Conservation (phyloP, 2,113 vertebrate species). For the Sarotherodon lohbergeri region DNA sequence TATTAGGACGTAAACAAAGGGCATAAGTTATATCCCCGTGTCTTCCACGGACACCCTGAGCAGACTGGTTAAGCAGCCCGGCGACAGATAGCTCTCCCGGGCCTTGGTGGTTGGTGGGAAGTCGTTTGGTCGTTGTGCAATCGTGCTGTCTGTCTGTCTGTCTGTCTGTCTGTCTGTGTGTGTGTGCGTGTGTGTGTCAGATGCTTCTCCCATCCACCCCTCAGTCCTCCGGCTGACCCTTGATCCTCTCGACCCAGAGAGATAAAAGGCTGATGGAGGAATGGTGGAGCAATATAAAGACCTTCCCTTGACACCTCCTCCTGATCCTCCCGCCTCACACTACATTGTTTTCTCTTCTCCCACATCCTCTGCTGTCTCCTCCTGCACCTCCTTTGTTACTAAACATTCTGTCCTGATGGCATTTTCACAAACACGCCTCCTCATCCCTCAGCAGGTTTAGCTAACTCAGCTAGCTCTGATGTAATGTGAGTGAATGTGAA, state of each 20-base stretch:
- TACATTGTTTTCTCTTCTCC: neutral
- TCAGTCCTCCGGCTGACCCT: conserved; percentile 35
- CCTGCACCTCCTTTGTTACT: neutral
- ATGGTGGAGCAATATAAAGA: neutral
- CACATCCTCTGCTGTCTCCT: neutral
- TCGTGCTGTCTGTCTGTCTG: neutral
- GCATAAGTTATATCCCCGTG: neutral
- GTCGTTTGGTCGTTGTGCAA: conserved; percentile 30
- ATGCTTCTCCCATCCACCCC: conserved; percentile 43
- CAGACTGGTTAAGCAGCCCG: neutral
- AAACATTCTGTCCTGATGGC: neutral
- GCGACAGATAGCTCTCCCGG: neutral
- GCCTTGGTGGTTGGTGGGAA: conserved; percentile 20
- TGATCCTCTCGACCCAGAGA: conserved; percentile 17
- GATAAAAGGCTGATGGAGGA: conserved; percentile 37
- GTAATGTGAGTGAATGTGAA: neutral
- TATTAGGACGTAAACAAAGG: conserved; percentile 15
- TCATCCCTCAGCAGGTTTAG: neutral
- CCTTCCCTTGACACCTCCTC: neutral
- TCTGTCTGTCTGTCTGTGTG: neutral
- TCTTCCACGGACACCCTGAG: neutral
- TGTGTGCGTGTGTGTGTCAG: neutral
- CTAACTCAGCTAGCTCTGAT: neutral
- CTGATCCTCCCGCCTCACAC: neutral
- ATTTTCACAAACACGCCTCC: neutral